Evolutionary conservation across 2,797 vertebrate genomes (phyloP).

Genomic region (Argya squamiceps): DNA sequence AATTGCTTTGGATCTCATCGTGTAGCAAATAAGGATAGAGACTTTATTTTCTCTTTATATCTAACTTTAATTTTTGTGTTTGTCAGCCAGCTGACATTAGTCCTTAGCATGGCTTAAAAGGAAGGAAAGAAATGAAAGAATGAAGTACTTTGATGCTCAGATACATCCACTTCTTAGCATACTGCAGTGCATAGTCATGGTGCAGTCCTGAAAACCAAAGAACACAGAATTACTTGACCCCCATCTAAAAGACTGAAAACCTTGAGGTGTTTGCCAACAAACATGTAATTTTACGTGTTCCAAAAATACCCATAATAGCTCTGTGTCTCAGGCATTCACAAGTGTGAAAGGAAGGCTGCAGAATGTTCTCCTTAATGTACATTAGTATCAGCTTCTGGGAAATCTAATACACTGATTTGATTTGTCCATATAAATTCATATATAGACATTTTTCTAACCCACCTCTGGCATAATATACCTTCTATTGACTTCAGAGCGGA

Average conservation of each 20-base stretch:
- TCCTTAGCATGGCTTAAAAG: not conserved
- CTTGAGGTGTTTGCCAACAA: not conserved
- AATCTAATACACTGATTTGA: not conserved
- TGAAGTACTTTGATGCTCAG: rapidly evolving
- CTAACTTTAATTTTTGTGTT: not conserved
- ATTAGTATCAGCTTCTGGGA: not conserved
- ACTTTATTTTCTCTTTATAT: not conserved
- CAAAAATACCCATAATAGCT: not conserved
- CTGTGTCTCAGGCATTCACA: not conserved
- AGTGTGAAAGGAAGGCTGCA: not conserved
- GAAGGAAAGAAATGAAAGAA: not conserved
- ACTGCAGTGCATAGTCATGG: not conserved
- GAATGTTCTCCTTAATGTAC: not conserved
- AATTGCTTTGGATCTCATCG: not conserved
- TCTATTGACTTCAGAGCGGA: not conserved
- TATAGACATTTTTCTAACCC: not conserved
- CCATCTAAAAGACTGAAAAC: not conserved
- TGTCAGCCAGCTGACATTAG: not conserved
- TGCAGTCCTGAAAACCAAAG: not conserved
- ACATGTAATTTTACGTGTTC: not conserved
- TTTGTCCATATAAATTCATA: not conserved
- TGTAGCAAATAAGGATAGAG: not conserved
- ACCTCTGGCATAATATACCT: not conserved
- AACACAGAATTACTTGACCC: not conserved
- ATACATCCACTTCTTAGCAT: not conserved